These are phyloP conservation scores for Drosophila bocki DNA, from an alignment of 1,140 invertebrate species.

Conservation along the genomic window DNA sequence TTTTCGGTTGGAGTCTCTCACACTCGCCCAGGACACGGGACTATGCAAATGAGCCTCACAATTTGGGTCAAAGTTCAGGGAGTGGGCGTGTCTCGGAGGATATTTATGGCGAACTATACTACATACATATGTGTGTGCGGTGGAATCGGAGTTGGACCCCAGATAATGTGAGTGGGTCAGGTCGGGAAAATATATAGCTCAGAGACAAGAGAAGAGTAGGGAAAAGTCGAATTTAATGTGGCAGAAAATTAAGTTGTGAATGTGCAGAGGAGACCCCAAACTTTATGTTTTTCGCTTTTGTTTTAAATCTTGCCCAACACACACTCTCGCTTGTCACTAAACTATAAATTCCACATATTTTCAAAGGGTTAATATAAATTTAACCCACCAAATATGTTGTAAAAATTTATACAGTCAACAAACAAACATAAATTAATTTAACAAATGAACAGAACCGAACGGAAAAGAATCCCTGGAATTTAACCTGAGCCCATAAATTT, in stretches of 20 bases:
- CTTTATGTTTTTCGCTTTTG: not conserved
- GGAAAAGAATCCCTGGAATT: conserved; percentile 70
- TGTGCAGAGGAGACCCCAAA: not conserved
- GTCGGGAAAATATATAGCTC: conserved; percentile 22
- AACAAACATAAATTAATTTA: conserved; percentile 77
- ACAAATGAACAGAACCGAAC: conserved; percentile 70
- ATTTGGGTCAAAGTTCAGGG: conserved; percentile 75
- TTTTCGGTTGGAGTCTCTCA: conserved; percentile 3
- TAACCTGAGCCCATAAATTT: conserved; percentile 79
- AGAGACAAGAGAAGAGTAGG: not conserved
- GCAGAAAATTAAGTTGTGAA: conserved; percentile 42
- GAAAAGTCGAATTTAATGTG: conserved; percentile 32
- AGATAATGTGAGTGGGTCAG: conserved; percentile 46
- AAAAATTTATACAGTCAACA: conserved; percentile 53
- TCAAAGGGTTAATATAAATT: conserved; percentile 55
- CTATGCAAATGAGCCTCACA: conserved; percentile 68
- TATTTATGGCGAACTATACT: conserved; percentile 54
- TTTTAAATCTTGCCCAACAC: conserved; percentile 13
- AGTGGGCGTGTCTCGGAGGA: conserved; percentile 55
- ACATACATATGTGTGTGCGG: conserved; percentile 1
- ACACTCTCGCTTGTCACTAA: conserved; percentile 24
- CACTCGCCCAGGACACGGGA: conserved; percentile 12
- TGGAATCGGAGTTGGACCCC: conserved; percentile 19
- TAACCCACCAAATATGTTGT: conserved; percentile 50
- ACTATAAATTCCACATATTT: conserved; percentile 42